Percentiles rank a stretch among this genome's conserved stretches.
Conservation (phyloP, 2,797 vertebrate genomes). For the Tapirus indicus region DNA sequence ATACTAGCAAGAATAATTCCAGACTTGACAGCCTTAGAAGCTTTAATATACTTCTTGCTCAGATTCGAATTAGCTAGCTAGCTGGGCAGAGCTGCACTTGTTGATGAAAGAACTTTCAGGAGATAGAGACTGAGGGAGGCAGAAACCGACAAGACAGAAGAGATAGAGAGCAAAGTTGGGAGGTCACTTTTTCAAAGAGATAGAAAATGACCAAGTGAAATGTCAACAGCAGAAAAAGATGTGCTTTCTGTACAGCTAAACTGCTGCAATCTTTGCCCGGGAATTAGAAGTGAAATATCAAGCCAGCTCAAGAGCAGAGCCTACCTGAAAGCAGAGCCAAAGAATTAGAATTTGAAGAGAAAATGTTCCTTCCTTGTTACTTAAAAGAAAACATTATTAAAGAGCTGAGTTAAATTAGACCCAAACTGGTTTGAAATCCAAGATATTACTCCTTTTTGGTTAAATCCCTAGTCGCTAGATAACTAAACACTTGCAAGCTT, state of each 20-base stretch:
- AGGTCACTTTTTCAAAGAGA: conserved; percentile 41
- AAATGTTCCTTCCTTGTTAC: conserved; percentile 68
- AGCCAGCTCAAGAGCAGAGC: conserved; percentile 71
- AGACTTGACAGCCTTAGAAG: background rate
- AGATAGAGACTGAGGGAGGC: background rate
- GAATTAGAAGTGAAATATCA: conserved; percentile 68
- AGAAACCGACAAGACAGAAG: background rate
- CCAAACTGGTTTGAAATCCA: conserved; percentile 68
- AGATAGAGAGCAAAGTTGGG: background rate
- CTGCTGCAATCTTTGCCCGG: conserved; percentile 54
- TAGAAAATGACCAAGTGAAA: conserved; percentile 22
- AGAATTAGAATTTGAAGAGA: conserved; percentile 77
- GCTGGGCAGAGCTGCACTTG: background rate
- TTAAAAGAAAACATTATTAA: conserved; percentile 82
- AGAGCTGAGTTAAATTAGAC: conserved; percentile 78
- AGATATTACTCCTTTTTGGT: conserved; percentile 44
- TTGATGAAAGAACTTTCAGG: background rate
- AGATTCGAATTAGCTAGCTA: background rate
- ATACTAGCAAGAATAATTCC: conserved; percentile 4
- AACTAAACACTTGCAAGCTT: conserved; percentile 53
- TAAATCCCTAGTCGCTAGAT: background rate
- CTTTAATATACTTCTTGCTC: background rate
- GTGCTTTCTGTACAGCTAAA: conserved; percentile 65
- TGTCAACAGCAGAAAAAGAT: background rate
- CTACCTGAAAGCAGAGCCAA: conserved; percentile 71